Conservation (phyloP, 2,888 invertebrate genomes). For the Ditula angustiorana region DNA sequence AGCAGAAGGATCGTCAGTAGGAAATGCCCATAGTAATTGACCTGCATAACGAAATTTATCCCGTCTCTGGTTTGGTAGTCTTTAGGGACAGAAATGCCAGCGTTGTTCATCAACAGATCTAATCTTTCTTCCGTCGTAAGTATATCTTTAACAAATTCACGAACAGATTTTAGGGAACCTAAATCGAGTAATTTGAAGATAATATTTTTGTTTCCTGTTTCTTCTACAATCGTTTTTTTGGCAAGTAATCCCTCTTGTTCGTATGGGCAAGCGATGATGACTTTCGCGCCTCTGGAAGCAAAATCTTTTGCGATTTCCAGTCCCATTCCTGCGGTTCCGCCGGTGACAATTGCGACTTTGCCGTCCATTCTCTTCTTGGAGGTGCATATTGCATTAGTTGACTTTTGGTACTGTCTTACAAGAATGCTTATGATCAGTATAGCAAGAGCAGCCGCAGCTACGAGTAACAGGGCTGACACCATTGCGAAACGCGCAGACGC, state of each 20-base stretch:
- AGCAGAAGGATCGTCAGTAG: conserved; percentile 94
- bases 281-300: conserved; percentile 71
- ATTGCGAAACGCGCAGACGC: not conserved
- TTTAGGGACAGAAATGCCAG: conserved; percentile 89
- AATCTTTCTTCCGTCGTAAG: conserved; percentile 88
- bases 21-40: conserved; percentile 97
- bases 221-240: conserved; percentile 86
- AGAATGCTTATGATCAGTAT: not conserved
- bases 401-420: conserved; percentile 62
- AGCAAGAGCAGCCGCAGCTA: not conserved
- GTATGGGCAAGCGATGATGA: conserved; percentile 75
- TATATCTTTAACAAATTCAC: conserved; percentile 92
- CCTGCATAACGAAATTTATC: conserved; percentile 94
- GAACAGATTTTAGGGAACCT: conserved; percentile 89
- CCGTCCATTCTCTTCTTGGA: conserved; percentile 71
- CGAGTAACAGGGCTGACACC: not conserved
- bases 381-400: conserved; percentile 72
- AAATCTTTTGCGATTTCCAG: conserved; percentile 72
- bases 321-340: conserved; percentile 76
- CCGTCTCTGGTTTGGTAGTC: conserved; percentile 90
- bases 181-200: conserved; percentile 90
- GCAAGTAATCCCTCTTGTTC: conserved; percentile 67
- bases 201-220: conserved; percentile 88
- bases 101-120: conserved; percentile 95
- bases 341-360: conserved; percentile 71